A percentile compares a stretch with the other conserved stretches of the same genome.
phyloP scores from a whole-genome alignment of 1,140 invertebrate genomes.

The Rhizoglyphus robini region DNA sequence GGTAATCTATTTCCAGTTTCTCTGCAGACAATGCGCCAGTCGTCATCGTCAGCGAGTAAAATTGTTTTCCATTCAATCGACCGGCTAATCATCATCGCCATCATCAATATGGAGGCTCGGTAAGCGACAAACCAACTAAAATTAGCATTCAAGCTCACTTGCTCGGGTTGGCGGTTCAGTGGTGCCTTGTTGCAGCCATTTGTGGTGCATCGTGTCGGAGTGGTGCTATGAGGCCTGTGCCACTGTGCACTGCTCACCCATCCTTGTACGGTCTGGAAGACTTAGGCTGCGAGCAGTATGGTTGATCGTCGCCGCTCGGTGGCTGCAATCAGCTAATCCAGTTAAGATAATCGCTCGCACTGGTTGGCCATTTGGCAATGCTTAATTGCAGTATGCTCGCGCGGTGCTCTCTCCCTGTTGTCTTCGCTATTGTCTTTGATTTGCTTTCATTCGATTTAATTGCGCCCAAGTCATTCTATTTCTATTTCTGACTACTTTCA shows the following conservation, averaged over 20 bases:
- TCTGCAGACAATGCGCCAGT: neutral
- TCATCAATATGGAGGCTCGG: slow-evolving; percentile 3
- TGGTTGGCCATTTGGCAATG: neutral
- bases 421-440: neutral
- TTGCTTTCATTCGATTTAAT: neutral
- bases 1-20: slow-evolving; percentile 13
- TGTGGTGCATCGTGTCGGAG: no score
- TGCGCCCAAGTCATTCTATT: neutral
- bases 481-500: neutral
- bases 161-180: no score
- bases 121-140: neutral
- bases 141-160: no score
- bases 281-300: no score
- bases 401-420: neutral
- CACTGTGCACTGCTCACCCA: no score
- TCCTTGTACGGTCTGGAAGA: no score
- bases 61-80: neutral
- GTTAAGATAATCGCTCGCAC: no score
- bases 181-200: no score
- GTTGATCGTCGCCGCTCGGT: no score
- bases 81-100: slow-evolving; percentile 3
- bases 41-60: neutral
- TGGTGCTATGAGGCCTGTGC: no score
- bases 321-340: no score
- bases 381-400: neutral